Evolutionary conservation across 35 echinoderm and acorn worm genomes (phyloP).

Genomic region (Apostichopus parvimensis): DNA sequence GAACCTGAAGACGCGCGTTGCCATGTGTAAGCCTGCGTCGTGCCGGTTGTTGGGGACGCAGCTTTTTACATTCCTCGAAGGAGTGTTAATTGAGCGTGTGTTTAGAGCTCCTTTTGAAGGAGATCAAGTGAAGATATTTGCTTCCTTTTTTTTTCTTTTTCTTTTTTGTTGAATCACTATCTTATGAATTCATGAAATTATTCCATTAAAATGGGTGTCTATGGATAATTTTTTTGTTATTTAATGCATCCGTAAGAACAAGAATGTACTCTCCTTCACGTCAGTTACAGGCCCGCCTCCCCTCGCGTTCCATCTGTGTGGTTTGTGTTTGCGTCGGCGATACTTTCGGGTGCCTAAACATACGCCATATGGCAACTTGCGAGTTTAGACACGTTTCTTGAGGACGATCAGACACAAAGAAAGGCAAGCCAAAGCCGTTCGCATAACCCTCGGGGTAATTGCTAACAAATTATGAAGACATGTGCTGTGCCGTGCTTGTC

Average conservation of each 20-base stretch:
- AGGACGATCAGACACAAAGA: conserved; percentile 54
- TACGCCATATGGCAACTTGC: conserved; percentile 64
- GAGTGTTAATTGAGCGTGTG: conserved; percentile 21
- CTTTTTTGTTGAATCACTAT: conserved; percentile 23
- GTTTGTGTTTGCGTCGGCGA: conserved; percentile 15
- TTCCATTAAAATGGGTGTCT: conserved; percentile 61
- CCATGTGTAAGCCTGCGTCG: conserved; percentile 31
- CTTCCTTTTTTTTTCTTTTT: neutral
- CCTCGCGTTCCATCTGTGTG: conserved; percentile 58
- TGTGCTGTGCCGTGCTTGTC: conserved; percentile 22
- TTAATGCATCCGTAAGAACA: conserved; percentile 59
- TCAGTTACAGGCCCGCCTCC: conserved; percentile 14
- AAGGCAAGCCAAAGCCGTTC: conserved; percentile 46
- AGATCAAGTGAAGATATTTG: conserved; percentile 55
- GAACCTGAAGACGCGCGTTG: conserved; percentile 14
- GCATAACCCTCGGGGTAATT: conserved; percentile 62
- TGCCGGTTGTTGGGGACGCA: conserved; percentile 48
- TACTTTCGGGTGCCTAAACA: conserved; percentile 62
- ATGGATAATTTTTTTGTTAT: conserved; percentile 55
- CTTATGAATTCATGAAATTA: conserved; percentile 43
- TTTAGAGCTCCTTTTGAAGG: conserved; percentile 24
- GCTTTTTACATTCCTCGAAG: conserved; percentile 9
- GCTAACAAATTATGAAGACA: conserved; percentile 64
- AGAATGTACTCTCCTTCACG: neutral
- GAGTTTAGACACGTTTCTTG: conserved; percentile 51